Evolutionary conservation across 2,797 vertebrate genomes (phyloP).

Genomic region (Aldrovandia affinis): DNA sequence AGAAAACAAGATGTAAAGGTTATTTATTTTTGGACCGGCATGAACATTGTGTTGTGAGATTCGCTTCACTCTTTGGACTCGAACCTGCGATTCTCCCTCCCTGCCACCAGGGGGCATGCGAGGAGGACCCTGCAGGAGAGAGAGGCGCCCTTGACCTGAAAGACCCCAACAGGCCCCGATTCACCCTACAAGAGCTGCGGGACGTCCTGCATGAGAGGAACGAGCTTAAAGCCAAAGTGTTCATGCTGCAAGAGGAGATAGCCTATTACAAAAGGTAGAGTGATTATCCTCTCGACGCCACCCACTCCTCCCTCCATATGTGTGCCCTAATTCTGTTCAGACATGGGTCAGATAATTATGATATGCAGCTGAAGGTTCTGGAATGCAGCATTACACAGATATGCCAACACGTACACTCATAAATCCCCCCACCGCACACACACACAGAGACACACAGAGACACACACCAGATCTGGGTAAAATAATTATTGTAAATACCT

Average conservation of each 20-base stretch:
- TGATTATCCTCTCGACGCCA: background rate
- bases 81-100: conserved; percentile 55
- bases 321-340: background rate
- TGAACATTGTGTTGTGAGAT: conserved; percentile 36
- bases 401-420: no score
- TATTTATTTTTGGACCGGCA: background rate
- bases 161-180: conserved; percentile 91
- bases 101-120: conserved; percentile 74
- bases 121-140: conserved; percentile 72
- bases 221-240: conserved; percentile 95
- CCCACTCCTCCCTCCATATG: no score
- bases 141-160: conserved; percentile 74
- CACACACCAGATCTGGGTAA: no score
- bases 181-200: conserved; percentile 95
- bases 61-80: conserved; percentile 50
- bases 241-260: conserved; percentile 94
- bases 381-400: no score
- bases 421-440: no score
- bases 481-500: no score
- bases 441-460: no score
- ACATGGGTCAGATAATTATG: background rate
- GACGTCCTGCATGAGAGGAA: conserved; percentile 97
- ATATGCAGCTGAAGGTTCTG: no score
- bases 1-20: no score
- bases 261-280: conserved; percentile 91